Conservation (phyloP, 2,113 vertebrate species). For the Vicugna pacos region DNA sequence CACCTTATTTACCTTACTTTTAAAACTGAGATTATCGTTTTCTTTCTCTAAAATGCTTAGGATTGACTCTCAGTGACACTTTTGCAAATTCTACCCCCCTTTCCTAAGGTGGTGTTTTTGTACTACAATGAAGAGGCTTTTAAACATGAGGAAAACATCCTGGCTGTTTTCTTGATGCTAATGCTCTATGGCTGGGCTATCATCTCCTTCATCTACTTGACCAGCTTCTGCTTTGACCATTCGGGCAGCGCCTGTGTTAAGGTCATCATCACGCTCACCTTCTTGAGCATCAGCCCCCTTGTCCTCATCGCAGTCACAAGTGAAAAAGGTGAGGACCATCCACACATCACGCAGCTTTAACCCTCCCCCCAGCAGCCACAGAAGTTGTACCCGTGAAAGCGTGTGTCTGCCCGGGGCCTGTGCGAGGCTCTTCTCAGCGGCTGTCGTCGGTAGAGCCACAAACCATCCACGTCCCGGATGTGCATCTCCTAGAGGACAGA, state of each 20-base stretch:
- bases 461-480: not conserved
- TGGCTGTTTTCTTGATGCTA: conserved; percentile 91
- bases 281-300: conserved; percentile 93
- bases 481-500: not conserved
- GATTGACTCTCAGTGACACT: not conserved
- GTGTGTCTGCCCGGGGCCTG: not conserved
- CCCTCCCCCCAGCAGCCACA: not conserved
- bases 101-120: conserved; percentile 92
- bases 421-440: not conserved
- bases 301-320: conserved; percentile 93
- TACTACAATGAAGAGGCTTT: conserved; percentile 92
- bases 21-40: not conserved
- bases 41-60: not conserved
- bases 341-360: not conserved
- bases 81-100: not conserved
- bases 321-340: conserved; percentile 90
- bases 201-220: conserved; percentile 95
- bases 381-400: not conserved
- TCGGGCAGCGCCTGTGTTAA: conserved; percentile 92
- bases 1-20: not conserved
- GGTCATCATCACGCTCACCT: conserved; percentile 94
- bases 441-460: not conserved
- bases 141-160: conserved; percentile 87
- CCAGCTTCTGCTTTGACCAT: conserved; percentile 93
- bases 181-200: conserved; percentile 95